A percentile compares a stretch with the other conserved stretches of the same genome.
Evolutionary conservation across 2,797 vertebrate species (phyloP).

Genomic region (Chlorospingus flavigularis): DNA sequence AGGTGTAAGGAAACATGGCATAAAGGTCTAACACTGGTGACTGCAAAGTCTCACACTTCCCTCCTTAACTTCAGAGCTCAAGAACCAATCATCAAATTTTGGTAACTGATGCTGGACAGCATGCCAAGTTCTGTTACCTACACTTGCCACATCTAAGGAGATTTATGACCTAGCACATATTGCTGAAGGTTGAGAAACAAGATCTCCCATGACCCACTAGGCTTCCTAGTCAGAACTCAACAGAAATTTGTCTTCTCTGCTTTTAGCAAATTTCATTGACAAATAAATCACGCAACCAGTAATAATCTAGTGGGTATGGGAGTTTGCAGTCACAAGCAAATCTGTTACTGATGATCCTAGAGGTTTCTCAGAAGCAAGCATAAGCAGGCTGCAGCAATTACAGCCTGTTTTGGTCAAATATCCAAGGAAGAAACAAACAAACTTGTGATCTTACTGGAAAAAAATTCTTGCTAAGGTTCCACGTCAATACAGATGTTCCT

Average conservation of each 20-base stretch:
- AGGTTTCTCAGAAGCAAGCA: background rate
- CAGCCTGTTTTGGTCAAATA: background rate
- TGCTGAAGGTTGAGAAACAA: background rate
- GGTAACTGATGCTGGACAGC: background rate
- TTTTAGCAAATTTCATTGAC: background rate
- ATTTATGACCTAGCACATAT: background rate
- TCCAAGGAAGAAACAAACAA: background rate
- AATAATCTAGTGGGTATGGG: background rate
- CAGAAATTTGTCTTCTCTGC: background rate
- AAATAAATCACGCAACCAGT: background rate
- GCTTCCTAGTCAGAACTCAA: background rate
- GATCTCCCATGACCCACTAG: background rate
- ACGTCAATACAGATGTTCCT: background rate
- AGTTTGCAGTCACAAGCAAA: background rate
- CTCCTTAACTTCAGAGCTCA: background rate
- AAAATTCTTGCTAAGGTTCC: background rate
- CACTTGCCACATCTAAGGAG: background rate
- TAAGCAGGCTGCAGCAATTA: background rate
- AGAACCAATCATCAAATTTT: background rate
- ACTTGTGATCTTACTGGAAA: background rate
- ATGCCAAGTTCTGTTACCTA: background rate
- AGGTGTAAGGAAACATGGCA: background rate
- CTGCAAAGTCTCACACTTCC: background rate
- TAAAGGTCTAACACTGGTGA: background rate
- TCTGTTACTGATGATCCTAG: background rate